Conservation (phyloP, 2,797 vertebrate species). For the Sebastes hubbsi region DNA sequence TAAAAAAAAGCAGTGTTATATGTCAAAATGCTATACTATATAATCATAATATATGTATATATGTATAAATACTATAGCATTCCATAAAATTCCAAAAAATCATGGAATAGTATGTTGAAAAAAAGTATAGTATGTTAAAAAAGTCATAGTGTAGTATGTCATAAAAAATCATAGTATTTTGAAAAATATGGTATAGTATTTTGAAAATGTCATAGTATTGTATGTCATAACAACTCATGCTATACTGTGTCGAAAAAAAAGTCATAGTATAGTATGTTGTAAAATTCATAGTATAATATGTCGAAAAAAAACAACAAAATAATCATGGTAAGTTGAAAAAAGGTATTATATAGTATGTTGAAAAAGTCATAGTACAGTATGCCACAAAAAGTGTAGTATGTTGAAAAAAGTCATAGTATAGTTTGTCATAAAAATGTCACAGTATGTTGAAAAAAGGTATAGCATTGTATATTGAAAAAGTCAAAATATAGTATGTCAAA, state of each 20-base stretch:
- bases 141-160: not conserved
- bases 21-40: not conserved
- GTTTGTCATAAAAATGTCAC: not conserved
- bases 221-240: too few relatives aligned
- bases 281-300: too few relatives aligned
- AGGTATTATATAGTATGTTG: not conserved
- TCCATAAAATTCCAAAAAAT: too few relatives aligned
- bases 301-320: too few relatives aligned
- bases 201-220: not conserved
- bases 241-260: too few relatives aligned
- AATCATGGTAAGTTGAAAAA: not conserved
- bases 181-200: not conserved
- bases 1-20: not conserved
- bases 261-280: too few relatives aligned
- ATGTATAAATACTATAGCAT: too few relatives aligned
- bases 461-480: not conserved
- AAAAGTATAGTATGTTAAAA: not conserved
- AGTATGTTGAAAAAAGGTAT: not conserved
- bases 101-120: not conserved
- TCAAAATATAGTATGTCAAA: too few relatives aligned
- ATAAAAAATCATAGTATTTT: too few relatives aligned
- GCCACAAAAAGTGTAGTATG: too few relatives aligned
- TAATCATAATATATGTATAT: too few relatives aligned
- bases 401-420: too few relatives aligned
- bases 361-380: not conserved